Conservation (phyloP, 2,888 invertebrate species). For the Scaeva pyrastri region DNA sequence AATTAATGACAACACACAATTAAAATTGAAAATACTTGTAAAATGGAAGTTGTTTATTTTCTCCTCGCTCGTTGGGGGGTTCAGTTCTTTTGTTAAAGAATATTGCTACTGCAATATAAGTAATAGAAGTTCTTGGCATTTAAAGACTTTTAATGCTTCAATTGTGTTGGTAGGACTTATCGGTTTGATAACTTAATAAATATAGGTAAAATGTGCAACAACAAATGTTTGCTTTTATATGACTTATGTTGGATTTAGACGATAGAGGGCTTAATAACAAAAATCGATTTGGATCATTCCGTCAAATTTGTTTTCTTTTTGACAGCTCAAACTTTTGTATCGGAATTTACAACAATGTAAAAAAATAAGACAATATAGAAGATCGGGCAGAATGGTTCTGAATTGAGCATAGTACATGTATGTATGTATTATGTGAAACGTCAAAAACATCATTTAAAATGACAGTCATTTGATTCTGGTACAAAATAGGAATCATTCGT, state of each 20-base stretch:
- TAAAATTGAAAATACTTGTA: constrained; percentile 37
- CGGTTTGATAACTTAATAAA: not conserved
- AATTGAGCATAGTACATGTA: too few species aligned
- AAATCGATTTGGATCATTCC: too few species aligned
- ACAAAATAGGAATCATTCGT: too few species aligned
- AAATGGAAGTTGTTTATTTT: not conserved
- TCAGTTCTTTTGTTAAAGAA: not conserved
- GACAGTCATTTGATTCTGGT: too few species aligned
- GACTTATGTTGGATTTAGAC: not conserved
- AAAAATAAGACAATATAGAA: too few species aligned
- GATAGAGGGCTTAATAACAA: too few species aligned
- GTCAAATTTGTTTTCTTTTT: too few species aligned
- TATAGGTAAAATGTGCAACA: not conserved
- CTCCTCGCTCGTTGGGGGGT: not conserved
- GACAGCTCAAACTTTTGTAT: too few species aligned
- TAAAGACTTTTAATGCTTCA: not conserved
- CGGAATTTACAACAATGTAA: too few species aligned
- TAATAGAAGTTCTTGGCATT: not conserved
- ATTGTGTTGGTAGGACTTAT: not conserved
- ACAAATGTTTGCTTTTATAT: not conserved
- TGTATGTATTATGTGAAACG: too few species aligned
- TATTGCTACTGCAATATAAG: not conserved
- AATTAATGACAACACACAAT: constrained; percentile 51
- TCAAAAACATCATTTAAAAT: too few species aligned
- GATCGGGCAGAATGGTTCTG: too few species aligned